A percentile compares a stretch with the other conserved stretches of the same genome.
Evolutionary conservation across 2,888 invertebrate species (phyloP).

Genomic region (Muschampia plurimacula): DNA sequence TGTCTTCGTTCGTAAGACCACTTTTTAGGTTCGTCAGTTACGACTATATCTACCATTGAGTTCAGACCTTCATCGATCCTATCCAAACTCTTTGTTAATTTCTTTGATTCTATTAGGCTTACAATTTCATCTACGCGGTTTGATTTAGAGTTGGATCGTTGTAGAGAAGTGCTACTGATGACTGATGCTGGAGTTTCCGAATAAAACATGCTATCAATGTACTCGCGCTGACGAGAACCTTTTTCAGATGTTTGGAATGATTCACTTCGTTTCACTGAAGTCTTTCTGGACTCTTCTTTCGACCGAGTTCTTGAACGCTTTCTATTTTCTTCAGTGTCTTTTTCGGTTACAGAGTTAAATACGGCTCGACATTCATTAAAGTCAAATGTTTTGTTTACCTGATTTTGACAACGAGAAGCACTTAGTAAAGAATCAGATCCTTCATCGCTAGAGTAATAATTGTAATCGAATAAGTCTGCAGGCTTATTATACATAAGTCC

Average conservation of each 20-base stretch:
- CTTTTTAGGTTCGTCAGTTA: constrained; percentile 85
- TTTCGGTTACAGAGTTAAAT: constrained; percentile 85
- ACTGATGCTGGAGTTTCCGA: constrained; percentile 72
- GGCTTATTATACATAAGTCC: constrained; percentile 84
- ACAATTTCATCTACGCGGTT: constrained; percentile 80
- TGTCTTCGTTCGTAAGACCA: constrained; percentile 78
- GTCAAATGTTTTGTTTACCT: constrained; percentile 74
- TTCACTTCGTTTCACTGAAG: constrained; percentile 77
- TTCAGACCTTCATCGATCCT: constrained; percentile 91
- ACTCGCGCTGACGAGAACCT: constrained; percentile 76
- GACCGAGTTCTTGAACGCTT: constrained; percentile 73
- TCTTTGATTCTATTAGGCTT: constrained; percentile 86
- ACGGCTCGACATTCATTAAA: constrained; percentile 85
- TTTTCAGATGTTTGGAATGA: constrained; percentile 80
- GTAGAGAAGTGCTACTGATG: constrained; percentile 51
- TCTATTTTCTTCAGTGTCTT: constrained; percentile 68
- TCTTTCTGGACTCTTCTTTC: constrained; percentile 67
- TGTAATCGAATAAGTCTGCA: constrained; percentile 84
- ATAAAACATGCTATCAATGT: constrained; percentile 87
- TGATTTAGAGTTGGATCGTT: constrained; percentile 69
- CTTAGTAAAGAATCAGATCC: constrained; percentile 90
- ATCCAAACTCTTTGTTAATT: constrained; percentile 91
- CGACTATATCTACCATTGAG: constrained; percentile 89
- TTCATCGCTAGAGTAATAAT: constrained; percentile 86
- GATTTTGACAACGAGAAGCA: constrained; percentile 82